Percentiles rank a stretch among this genome's conserved stretches.
These are phyloP conservation scores for Sebastes diaconus DNA, from an alignment of 2,797 vertebrate genomes.

Conservation along the genomic window DNA sequence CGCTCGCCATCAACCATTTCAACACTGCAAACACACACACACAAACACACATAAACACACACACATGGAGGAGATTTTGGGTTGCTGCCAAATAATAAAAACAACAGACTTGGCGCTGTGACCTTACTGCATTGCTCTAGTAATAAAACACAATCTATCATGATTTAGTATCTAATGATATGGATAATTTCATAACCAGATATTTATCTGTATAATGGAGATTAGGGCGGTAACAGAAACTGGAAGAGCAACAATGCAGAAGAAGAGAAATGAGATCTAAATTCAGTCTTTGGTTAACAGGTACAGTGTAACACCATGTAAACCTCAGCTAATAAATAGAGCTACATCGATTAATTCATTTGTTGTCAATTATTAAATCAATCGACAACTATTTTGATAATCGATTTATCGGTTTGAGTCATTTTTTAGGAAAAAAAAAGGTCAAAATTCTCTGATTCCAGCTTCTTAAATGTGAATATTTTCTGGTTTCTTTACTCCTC, in stretches of 20 bases:
- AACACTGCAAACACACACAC: conserved; percentile 82
- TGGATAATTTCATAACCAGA: conserved; percentile 59
- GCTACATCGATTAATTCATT: not conserved
- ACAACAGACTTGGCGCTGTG: conserved; percentile 45
- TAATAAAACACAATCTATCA: conserved; percentile 63
- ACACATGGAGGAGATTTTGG: conserved; percentile 16
- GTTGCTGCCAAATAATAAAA: conserved; percentile 50
- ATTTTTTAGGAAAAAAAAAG: not conserved
- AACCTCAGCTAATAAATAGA: not conserved
- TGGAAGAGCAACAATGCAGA: conserved; percentile 20
- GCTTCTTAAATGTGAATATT: too few species aligned
- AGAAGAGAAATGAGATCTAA: conserved; percentile 16
- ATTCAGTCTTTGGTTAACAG: conserved; percentile 3
- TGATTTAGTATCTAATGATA: conserved; percentile 66
- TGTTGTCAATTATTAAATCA: not conserved
- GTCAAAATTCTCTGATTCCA: too few species aligned
- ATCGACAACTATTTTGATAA: not conserved
- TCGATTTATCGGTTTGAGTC: not conserved
- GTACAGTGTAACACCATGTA: fast-evolving
- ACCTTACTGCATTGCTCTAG: conserved; percentile 49
- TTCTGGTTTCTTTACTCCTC: too few species aligned
- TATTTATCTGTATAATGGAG: conserved; percentile 64
- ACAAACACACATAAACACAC: not conserved
- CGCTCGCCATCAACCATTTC: conserved; percentile 98
- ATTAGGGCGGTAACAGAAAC: conserved; percentile 24